Conservation (phyloP, 2,797 vertebrate species). For the Hoplostethus mediterraneus region DNA sequence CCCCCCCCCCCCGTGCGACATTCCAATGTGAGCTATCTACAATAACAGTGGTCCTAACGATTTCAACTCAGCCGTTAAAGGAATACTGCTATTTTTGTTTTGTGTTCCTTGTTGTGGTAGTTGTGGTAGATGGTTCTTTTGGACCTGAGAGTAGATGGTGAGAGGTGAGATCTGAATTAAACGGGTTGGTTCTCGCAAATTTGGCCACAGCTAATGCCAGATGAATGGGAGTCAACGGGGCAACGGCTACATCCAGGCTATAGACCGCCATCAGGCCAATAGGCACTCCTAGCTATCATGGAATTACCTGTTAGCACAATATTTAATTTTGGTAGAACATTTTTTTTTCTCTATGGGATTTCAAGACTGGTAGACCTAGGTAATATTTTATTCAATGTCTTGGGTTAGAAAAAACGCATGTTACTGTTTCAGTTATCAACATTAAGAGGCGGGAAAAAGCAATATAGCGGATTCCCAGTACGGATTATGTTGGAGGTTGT, state of each 20-base stretch:
- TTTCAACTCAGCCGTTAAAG: slow-evolving; percentile 34
- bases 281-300: background rate
- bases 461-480: too few relatives aligned
- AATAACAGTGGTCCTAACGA: slow-evolving; percentile 37
- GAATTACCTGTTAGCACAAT: background rate
- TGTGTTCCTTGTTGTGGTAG: background rate
- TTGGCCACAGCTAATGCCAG: too few relatives aligned
- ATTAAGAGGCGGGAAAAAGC: too few relatives aligned
- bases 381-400: too few relatives aligned
- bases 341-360: background rate
- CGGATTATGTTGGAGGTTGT: too few relatives aligned
- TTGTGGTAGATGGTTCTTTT: too few relatives aligned
- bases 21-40: slow-evolving; percentile 51
- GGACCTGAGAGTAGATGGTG: too few relatives aligned
- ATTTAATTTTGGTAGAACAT: background rate
- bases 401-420: too few relatives aligned
- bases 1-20: slow-evolving; percentile 6
- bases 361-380: background rate
- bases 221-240: too few relatives aligned
- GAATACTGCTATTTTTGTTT: background rate
- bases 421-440: too few relatives aligned
- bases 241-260: too few relatives aligned
- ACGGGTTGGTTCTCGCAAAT: background rate
- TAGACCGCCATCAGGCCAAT: background rate
- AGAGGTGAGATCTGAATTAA: background rate